phyloP scores from a whole-genome alignment of 2,797 vertebrate species.

The Falco concolor region DNA sequence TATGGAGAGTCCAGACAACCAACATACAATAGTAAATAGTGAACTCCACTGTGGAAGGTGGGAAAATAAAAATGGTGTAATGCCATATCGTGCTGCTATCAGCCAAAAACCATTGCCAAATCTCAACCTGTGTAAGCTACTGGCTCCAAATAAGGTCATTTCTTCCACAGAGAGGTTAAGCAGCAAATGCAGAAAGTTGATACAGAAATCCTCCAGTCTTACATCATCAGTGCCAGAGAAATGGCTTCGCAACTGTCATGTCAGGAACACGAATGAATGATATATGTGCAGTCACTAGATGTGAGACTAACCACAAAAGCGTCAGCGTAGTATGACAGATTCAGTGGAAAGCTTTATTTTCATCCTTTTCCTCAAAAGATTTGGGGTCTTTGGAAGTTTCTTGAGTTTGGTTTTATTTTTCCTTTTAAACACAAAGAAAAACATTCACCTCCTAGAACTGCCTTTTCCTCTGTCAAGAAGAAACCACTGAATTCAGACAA shows the following conservation, averaged over 20 bases:
- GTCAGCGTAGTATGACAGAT: neutral
- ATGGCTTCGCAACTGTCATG: neutral
- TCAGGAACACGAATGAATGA: neutral
- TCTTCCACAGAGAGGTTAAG: neutral
- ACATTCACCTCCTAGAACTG: neutral
- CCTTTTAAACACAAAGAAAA: neutral
- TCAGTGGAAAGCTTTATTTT: neutral
- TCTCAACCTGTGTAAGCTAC: neutral
- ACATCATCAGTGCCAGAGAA: neutral
- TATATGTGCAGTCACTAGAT: neutral
- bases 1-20: neutral
- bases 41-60: neutral
- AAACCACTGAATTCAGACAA: neutral
- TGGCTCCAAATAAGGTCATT: neutral
- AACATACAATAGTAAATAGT: neutral
- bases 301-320: neutral
- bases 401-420: neutral
- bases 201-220: neutral
- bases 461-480: neutral
- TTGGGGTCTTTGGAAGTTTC: neutral
- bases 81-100: rapidly evolving
- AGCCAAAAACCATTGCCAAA: neutral
- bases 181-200: neutral
- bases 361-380: neutral
- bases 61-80: neutral